Evolutionary conservation across 1,140 invertebrate species (phyloP), one percentile per base, ranked within the genome.

Genomic region (Sitophilus oryzae): DNA sequence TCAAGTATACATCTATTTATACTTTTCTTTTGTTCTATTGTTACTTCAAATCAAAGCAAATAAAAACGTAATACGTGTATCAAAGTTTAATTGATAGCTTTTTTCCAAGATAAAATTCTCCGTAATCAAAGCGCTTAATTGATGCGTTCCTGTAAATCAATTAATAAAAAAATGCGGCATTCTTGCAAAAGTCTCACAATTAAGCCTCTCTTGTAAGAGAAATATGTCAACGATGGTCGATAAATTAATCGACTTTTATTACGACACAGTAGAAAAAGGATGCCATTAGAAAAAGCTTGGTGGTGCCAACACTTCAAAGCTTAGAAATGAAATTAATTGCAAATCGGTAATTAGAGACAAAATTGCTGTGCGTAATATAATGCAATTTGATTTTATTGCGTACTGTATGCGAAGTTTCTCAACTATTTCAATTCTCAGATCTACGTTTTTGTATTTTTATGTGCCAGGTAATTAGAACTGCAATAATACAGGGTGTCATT

Each of bases 341-440:
- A 25, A 9, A 14, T 15, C 23, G 16, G 44, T 34, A 46, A 46
- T 46, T 46, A 46, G 23, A 16, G 30, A 15, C 25, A 2, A 46
- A 30, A 46, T 46, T 30, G 15, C 44, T 14, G 20, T n/a, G n/a
- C n/a, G 44, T 46, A 34, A 34, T 46, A 46, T 21, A 30, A n/a
- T 18, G 23, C 25, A 46, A 46, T 18, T 42, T 18, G 18, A 42
- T 42, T 42, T 41, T 42, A 42, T 42, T 42, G n/a, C 40, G 15
- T 42, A 42, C 40, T 42, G 3, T 42, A 42, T 21, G 10, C 14
- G 18, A 38, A 5, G 3, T 42, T 42, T 42, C 18, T 18, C 16
- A 42, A 42, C 40, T 4, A 18, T 42, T 19, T n/a, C 40, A 42
- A 8, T 19, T 42, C 37, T 8, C 8, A 8, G 37, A n/a, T 40